These are phyloP conservation scores for Alces alces DNA, from an alignment of 2,113 vertebrate species.

Conservation along the genomic window DNA sequence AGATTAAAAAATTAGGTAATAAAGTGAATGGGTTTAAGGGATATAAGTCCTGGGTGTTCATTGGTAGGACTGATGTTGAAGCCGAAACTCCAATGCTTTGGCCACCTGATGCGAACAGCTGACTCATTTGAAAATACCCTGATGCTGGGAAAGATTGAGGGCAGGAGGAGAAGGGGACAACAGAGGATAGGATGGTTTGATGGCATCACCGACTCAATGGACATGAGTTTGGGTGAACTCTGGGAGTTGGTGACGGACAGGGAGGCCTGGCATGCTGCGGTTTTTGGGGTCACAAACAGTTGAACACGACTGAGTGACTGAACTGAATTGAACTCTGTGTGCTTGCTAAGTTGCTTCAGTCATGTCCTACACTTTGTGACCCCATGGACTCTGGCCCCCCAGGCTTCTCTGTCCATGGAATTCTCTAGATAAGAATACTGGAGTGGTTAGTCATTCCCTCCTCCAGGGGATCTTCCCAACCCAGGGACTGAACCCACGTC, in stretches of 20 bases:
- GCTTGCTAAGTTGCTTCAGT: neutral
- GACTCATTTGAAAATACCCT: neutral
- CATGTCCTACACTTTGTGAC: neutral
- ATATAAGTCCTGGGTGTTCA: neutral
- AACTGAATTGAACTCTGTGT: neutral
- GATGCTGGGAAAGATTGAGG: neutral
- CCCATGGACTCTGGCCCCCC: neutral
- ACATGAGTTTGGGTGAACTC: neutral
- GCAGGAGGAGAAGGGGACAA: neutral
- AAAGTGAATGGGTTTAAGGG: neutral
- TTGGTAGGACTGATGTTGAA: neutral
- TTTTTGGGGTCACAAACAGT: neutral
- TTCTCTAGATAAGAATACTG: neutral
- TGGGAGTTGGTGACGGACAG: neutral
- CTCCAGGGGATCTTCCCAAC: neutral
- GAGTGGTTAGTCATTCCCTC: neutral
- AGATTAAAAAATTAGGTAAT: neutral
- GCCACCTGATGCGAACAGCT: neutral
- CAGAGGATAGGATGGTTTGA: neutral
- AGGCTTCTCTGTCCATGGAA: neutral
- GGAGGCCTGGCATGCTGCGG: fast-evolving
- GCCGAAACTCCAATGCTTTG: neutral
- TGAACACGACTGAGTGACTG: fast-evolving
- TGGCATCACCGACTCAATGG: neutral
- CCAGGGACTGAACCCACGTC: neutral